phyloP scores from a whole-genome alignment of 1,140 invertebrate genomes.

The Ladona fulva region DNA sequence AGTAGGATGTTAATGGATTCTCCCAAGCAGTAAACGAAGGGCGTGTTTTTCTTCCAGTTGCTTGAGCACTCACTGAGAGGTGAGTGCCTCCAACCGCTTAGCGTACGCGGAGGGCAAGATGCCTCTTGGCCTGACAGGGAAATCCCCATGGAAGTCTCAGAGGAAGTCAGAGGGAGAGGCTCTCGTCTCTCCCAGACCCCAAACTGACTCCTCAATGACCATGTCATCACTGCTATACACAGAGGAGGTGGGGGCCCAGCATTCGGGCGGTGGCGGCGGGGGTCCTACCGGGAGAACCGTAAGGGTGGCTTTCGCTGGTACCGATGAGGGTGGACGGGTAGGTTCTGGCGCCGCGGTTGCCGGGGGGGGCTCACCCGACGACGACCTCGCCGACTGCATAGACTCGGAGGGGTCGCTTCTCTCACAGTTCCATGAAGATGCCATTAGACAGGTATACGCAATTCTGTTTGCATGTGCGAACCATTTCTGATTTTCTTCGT shows the following conservation, averaged over 20 bases:
- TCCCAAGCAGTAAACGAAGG: no score
- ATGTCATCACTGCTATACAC: neutral
- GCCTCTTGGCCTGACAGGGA: neutral
- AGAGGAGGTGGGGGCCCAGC: neutral
- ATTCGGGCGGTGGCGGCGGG: neutral
- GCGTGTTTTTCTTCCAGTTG: neutral
- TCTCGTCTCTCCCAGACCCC: neutral
- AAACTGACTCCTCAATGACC: neutral
- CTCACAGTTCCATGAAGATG: slow-evolving; percentile 67
- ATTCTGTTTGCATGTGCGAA: neutral
- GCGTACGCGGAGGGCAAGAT: neutral
- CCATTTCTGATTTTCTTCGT: neutral
- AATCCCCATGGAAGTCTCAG: neutral
- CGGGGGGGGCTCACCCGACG: neutral
- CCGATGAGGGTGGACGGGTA: neutral
- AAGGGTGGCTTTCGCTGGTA: neutral
- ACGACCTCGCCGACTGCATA: neutral
- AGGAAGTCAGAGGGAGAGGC: neutral
- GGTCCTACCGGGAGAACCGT: neutral
- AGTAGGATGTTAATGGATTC: no score
- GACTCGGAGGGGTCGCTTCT: slow-evolving; percentile 45
- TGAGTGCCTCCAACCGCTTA: neutral
- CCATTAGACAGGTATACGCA: slow-evolving; percentile 49
- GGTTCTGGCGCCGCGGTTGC: slow-evolving; percentile 6
- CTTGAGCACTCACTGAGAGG: neutral